Base-by-base conservation (phyloP, 2,888 invertebrate species). In the Hylaea fasciaria region DNA sequence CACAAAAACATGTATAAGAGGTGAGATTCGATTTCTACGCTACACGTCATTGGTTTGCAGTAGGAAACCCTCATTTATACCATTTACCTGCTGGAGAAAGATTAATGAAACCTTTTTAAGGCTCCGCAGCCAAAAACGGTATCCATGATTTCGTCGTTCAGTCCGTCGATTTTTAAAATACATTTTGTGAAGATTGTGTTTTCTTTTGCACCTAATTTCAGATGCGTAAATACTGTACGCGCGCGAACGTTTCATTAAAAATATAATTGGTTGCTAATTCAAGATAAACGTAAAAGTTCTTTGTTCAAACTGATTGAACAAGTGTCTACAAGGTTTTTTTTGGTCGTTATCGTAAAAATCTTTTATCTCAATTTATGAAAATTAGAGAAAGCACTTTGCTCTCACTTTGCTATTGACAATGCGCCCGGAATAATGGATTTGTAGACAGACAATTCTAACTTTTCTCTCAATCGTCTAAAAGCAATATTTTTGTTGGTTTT, bases 401-500 rank as follows among this genome's bases (percentile, higher is more conserved):
- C 13, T 28, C 39, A 7, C 12, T 5, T 16, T 22, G 17, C n/a
- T 53, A 44, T 32, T 44, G 29, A 45, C 45, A 53, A 45, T 37
- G 39, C 45, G 45, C 45, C 9, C 45, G 7, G 53, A 45, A 39
- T 46, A 45, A 53, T 45, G 1, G 35, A 35, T 22, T 44, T 50
- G 48, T 22, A 8, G 35, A 46, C 49, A 9, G 40, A 39, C n/a
- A 52, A 47, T 32, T 22, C 41, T 39, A 44, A 44, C 39, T 37
- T 41, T 52, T 13, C 43, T 29, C 37, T 39, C 14, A 11, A 29
- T 28, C 37, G 43, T 49, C 37, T 32, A 48, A 49, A 59, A 59
- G 45, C 58, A 29, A n/a, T 39, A 58, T 43, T 47, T 51, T 44
- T 44, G 47, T 52, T 53, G 47, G 8, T 52, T 37, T 43, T 53